A percentile compares a stretch with the other conserved stretches of the same genome.
phyloP scores from a whole-genome alignment of 2,888 invertebrate species.

The Heteropelma amictum region DNA sequence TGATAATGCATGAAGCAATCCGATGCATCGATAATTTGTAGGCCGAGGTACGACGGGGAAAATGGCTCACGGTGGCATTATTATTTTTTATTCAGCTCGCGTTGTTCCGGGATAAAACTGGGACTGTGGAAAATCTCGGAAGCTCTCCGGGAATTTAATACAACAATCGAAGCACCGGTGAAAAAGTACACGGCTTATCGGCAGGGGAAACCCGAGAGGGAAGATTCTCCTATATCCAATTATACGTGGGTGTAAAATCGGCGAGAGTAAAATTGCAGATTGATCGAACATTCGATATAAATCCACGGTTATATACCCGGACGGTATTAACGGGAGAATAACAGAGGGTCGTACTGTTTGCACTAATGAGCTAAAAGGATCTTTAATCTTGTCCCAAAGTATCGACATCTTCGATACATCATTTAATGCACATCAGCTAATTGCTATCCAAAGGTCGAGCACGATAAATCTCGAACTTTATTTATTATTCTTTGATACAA shows the following conservation, averaged over 20 bases:
- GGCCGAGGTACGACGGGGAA: too few species aligned
- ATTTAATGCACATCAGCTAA: too few species aligned
- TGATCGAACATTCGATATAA: not conserved
- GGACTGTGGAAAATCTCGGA: not conserved
- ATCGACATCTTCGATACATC: not conserved
- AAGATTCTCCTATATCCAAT: conserved; percentile 36
- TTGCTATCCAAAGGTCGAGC: too few species aligned
- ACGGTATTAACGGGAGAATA: not conserved
- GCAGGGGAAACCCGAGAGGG: not conserved
- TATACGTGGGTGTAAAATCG: conserved; percentile 14
- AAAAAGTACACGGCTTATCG: conserved; percentile 17
- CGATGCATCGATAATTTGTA: too few species aligned
- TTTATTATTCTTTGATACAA: too few species aligned
- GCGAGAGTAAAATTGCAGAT: conserved; percentile 11
- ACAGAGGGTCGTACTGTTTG: not conserved
- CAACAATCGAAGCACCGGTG: conserved; percentile 10
- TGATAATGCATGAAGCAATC: too few species aligned
- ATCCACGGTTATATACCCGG: not conserved
- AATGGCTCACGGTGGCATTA: too few species aligned
- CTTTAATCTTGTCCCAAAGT: not conserved
- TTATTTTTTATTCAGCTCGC: too few species aligned
- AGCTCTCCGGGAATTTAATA: conserved; percentile 4
- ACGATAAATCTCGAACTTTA: too few species aligned
- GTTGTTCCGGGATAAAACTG: not conserved
- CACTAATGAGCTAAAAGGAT: not conserved